Percentiles rank a stretch among this genome's conserved stretches.
These are phyloP conservation scores for Pseudochaenichthys georgianus DNA, from an alignment of 2,797 vertebrate species.

Conservation along the genomic window DNA sequence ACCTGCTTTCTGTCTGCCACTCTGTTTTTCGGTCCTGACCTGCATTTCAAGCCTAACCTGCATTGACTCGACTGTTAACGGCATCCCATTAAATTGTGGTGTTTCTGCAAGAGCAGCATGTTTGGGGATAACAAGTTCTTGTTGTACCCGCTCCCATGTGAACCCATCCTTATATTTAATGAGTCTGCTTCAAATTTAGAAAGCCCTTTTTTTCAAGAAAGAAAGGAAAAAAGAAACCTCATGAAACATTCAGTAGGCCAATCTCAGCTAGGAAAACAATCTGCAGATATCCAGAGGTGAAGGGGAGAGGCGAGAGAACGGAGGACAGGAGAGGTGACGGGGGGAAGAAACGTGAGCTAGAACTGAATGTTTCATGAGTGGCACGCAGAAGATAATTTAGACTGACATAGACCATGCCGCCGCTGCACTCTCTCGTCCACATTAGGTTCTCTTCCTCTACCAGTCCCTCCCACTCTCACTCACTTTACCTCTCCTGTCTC, in stretches of 20 bases:
- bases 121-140: conserved; percentile 61
- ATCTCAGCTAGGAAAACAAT: conserved; percentile 74
- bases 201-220: conserved; percentile 26
- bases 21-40: conserved; percentile 8
- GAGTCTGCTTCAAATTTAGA: conserved; percentile 61
- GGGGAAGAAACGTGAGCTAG: conserved; percentile 63
- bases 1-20: conserved; percentile 12
- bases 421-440: conserved; percentile 69
- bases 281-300: conserved; percentile 73
- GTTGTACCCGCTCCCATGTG: conserved; percentile 53
- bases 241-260: conserved; percentile 80
- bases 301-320: conserved; percentile 56
- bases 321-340: conserved; percentile 63
- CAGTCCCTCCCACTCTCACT: conserved; percentile 69
- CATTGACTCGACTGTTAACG: conserved; percentile 17
- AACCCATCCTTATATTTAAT: conserved; percentile 72
- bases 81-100: conserved; percentile 45
- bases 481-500: conserved; percentile 67
- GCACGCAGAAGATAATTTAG: conserved; percentile 78
- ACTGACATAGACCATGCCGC: conserved; percentile 73
- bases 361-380: conserved; percentile 83
- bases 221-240: conserved; percentile 30
- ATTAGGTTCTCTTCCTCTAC: conserved; percentile 71
- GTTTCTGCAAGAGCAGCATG: conserved; percentile 44
- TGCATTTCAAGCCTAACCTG: conserved; percentile 43